These are phyloP conservation scores for Periophthalmus modestus DNA, from an alignment of 2,113 vertebrate genomes.

Conservation along the genomic window DNA sequence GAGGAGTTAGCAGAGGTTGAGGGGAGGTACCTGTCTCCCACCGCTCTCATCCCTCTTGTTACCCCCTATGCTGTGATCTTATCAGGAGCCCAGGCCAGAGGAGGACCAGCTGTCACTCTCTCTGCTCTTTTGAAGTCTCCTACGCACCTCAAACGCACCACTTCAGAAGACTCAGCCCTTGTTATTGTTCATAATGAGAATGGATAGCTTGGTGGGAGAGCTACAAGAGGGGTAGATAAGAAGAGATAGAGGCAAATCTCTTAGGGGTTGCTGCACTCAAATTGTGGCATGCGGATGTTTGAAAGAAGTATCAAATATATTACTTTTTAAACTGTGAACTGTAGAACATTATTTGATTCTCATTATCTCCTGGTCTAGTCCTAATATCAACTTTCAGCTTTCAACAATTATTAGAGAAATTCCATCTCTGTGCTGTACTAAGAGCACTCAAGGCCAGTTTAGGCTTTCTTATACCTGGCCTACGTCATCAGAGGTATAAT, in stretches of 20 bases:
- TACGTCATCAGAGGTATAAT: too few species aligned
- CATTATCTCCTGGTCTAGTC: too few species aligned
- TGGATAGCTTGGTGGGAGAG: constrained; percentile 49
- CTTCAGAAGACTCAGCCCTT: constrained; percentile 51
- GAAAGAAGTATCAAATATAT: neutral
- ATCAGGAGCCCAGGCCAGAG: constrained; percentile 72
- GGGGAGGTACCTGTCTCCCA: constrained; percentile 62
- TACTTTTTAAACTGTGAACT: neutral
- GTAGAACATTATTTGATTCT: neutral
- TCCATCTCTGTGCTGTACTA: too few species aligned
- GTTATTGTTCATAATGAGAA: constrained; percentile 56
- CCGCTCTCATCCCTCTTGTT: constrained; percentile 41
- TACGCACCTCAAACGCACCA: constrained; percentile 41
- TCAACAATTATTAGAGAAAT: too few species aligned
- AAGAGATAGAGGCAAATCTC: constrained; percentile 50
- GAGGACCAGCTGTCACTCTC: constrained; percentile 76
- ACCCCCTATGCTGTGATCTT: constrained; percentile 73
- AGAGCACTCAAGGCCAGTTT: too few species aligned
- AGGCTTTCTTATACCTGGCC: too few species aligned
- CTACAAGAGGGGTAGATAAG: constrained; percentile 43
- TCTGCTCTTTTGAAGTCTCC: constrained; percentile 67
- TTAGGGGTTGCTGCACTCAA: constrained; percentile 34
- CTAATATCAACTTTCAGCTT: too few species aligned
- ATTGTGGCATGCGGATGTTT: neutral
- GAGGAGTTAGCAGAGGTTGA: constrained; percentile 35